Evolutionary conservation across 2,888 invertebrate species (phyloP).

Genomic region (Dorcus parallelipipedus): DNA sequence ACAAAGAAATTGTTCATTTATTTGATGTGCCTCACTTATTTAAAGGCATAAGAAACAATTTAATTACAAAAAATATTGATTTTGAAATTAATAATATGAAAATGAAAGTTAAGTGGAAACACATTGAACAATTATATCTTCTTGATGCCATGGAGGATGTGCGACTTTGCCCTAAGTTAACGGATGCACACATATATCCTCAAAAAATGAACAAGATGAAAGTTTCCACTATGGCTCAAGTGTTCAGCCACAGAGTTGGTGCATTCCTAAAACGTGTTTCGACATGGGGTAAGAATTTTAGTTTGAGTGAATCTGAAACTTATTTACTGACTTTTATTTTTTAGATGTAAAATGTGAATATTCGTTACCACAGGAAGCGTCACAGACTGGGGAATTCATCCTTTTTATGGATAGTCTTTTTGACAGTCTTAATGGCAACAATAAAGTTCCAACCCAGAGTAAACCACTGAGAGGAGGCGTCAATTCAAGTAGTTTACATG

Average conservation of each 20-base stretch:
- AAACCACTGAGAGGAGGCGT: too few species aligned
- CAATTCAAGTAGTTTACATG: too few species aligned
- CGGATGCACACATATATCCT: constrained; percentile 10
- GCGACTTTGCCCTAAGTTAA: constrained; percentile 7
- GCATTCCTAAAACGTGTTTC: constrained; percentile 1
- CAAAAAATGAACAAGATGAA: constrained; percentile 15
- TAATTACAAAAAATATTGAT: constrained; percentile 1
- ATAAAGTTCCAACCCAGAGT: too few species aligned
- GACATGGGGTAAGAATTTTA: constrained; percentile 1
- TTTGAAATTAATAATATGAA: constrained; percentile 3
- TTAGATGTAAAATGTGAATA: too few species aligned
- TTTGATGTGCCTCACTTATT: constrained; percentile 17
- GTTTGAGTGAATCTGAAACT: too few species aligned
- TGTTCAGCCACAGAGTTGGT: constrained; percentile 10
- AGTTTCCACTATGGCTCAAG: constrained; percentile 4
- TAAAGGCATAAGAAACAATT: constrained; percentile 15
- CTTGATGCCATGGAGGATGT: constrained; percentile 12
- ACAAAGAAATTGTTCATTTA: constrained; percentile 9
- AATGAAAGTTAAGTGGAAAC: neutral
- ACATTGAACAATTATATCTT: constrained; percentile 9
- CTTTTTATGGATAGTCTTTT: too few species aligned
- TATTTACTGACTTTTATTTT: too few species aligned
- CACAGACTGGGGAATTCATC: too few species aligned
- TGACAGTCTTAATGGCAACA: too few species aligned
- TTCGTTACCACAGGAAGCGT: too few species aligned